Evolutionary conservation across 1,140 invertebrate genomes (phyloP), one percentile per base, ranked within the genome.

Genomic region (Bradynema listronoti): DNA sequence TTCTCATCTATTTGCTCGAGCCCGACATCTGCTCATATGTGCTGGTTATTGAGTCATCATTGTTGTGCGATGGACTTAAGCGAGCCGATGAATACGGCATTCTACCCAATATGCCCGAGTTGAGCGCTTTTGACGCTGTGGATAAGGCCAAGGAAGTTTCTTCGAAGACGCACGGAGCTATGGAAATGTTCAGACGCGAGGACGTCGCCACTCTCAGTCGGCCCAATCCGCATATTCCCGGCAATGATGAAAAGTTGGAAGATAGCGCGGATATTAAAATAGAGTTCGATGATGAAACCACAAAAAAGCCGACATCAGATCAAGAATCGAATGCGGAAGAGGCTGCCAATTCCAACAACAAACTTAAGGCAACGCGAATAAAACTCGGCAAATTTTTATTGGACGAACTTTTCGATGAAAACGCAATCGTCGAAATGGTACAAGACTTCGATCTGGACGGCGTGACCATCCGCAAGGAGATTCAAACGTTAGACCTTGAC

Each of bases 1-100:
- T 57, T 14, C 45, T 66, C 66, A 68, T 62, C 25, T 62, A 70
- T 32, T 50, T 65, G 63, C 32, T 63, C 27, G 60, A 62, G 75
- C 91, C 90, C n/a, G 85, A 86, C 78, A 87, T 86, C 14, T 95
- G 91, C 75, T 87, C 91, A 79, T 95, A 94, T 68, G 86, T 91
- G 56, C 78, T 94, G 24, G 88, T 73, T 46, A 77, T 81, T 0
- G 91, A 94, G 79, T 91, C 90, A 2, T 84, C 87, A 0, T 77
- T 92, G 0, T 86, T 96, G 58, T 94, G 91, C 81, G 84, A 88
- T 72, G 85, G 92, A 54, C 78, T 93, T 45, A 83, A 77, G 58
- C 69, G 68, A 57, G 79, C 79, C 27, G 79, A 81, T 61, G 60
- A 78, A 0, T 62, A 77, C 64, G 80, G 78, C n/a, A 33, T 80